Conservation (phyloP, 2,797 vertebrate genomes). For the Mormyrops attenuatus region DNA sequence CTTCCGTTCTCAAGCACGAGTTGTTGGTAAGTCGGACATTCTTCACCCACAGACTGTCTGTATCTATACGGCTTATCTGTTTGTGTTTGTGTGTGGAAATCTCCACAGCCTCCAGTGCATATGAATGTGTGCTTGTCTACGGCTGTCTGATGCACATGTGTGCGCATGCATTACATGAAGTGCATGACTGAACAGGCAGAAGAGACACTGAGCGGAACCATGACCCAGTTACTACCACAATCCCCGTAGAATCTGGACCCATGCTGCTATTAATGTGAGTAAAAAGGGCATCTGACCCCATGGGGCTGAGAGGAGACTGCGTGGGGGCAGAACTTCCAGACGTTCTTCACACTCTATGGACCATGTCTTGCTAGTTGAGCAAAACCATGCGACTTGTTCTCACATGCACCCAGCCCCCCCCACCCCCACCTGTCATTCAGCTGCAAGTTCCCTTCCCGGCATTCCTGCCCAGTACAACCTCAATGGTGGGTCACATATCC, state of each 20-base stretch:
- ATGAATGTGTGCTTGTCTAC: background rate
- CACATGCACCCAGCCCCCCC: background rate
- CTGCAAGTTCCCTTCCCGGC: background rate
- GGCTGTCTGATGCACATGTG: slow-evolving; percentile 9
- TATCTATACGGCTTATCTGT: background rate
- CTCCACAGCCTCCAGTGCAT: slow-evolving; percentile 42
- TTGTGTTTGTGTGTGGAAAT: slow-evolving; percentile 37
- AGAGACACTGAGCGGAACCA: background rate
- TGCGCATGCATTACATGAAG: slow-evolving; percentile 31
- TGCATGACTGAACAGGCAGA: background rate
- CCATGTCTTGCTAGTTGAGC: background rate
- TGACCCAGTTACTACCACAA: background rate
- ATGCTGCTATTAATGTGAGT: background rate
- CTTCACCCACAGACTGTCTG: background rate
- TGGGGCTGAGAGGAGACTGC: background rate
- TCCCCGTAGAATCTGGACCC: background rate
- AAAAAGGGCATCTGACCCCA: background rate
- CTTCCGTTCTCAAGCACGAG: background rate
- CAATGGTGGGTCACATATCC: background rate
- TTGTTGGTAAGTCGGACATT: background rate
- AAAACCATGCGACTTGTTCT: background rate
- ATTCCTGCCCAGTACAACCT: background rate
- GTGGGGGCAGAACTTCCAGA: background rate
- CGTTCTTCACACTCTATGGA: background rate
- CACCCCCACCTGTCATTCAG: background rate